Evolutionary conservation across 2,888 invertebrate species (phyloP), one percentile per base, ranked within the genome.

Genomic region (Salpingus planirostris): DNA sequence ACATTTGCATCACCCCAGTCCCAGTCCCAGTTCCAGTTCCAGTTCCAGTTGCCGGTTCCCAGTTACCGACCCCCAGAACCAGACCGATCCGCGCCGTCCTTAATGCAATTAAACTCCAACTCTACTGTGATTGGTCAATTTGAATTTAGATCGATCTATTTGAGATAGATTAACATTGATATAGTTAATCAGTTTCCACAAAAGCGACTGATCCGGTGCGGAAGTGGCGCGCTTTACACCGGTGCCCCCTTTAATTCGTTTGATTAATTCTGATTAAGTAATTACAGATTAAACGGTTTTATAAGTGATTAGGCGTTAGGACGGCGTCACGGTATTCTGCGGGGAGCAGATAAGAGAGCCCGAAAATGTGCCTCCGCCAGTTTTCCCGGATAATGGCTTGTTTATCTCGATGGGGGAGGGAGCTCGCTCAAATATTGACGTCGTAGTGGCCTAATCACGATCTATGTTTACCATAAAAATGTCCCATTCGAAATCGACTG

Each of bases 371-470:
- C n/a, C n/a, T n/a, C n/a, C 31, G 27, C 29, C 31, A 34, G 26
- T 29, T 28, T 26, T 34, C 29, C 25, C 15, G 38, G 38, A 41
- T 41, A 41, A 41, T 41, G 33, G 41, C 37, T 33, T 41, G 38
- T 41, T 41, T 41, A 41, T 41, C 38, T 36, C 37, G 35, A 29
- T 30, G 32, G 38, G 32, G 36, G 36, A 31, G 35, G 28, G 25
- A 41, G 28, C 27, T 38, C 28, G 26, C 33, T 44, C 42, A 42
- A 47, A 47, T 47, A 47, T 47, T 47, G 47, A 46, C 47, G 38
- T 32, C 42, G n/a, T 37, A 40, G 43, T 44, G 44, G 44, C 42
- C 44, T 31, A 43, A 46, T 47, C 46, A 43, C 30, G 37, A 30
- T 41, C 36, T 38, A 22, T 44, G 42, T 43, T 45, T 43, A 47